These are phyloP conservation scores for Zonitis immaculata DNA, from an alignment of 2,888 invertebrate genomes.

Conservation along the genomic window DNA sequence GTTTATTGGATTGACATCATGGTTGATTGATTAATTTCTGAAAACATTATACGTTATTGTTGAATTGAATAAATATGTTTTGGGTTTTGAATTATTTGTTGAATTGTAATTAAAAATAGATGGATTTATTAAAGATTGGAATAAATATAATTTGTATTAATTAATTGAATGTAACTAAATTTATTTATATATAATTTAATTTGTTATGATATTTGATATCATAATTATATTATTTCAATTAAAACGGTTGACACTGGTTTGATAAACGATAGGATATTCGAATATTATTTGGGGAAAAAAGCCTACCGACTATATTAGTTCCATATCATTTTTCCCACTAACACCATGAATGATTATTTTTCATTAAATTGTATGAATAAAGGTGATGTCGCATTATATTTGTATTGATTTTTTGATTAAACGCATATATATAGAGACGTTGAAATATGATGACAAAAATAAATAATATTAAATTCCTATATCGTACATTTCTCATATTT, in stretches of 20 bases:
- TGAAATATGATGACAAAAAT: neutral
- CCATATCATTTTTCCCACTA: neutral
- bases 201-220: too few species aligned
- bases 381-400: neutral
- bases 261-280: neutral
- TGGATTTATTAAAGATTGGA: too few species aligned
- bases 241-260: neutral
- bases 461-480: neutral
- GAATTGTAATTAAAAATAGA: too few species aligned
- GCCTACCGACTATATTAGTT: neutral
- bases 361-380: neutral
- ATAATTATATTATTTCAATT: neutral
- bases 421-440: too few species aligned
- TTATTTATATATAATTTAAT: too few species aligned
- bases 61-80: too few species aligned
- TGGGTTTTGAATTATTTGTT: too few species aligned
- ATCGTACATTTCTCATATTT: neutral
- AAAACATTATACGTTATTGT: too few species aligned
- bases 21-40: too few species aligned
- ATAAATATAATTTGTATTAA: too few species aligned
- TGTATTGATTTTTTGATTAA: neutral
- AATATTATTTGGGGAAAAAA: neutral
- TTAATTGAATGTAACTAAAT: too few species aligned
- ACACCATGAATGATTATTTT: neutral
- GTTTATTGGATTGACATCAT: too few species aligned